A percentile compares a stretch with the other conserved stretches of the same genome.
Evolutionary conservation across 2,113 vertebrate genomes (phyloP).

Genomic region (Sinocyclocheilus rhinocerous): DNA sequence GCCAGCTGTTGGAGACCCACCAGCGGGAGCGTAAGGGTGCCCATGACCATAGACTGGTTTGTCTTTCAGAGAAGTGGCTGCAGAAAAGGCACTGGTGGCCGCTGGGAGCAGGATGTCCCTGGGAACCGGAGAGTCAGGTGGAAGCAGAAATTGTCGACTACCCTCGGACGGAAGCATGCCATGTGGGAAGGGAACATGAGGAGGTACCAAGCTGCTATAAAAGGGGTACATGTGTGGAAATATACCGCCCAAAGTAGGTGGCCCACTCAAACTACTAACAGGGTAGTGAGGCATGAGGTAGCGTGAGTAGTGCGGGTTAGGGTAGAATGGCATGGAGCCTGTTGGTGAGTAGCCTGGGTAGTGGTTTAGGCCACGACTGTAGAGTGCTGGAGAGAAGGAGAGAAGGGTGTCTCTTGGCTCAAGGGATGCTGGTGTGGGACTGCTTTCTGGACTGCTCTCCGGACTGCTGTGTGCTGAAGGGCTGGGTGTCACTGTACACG

Average conservation of each 20-base stretch:
- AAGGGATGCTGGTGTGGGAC: constrained; percentile 78
- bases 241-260: constrained; percentile 75
- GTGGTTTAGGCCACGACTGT: constrained; percentile 79
- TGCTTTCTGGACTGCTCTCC: constrained; percentile 87
- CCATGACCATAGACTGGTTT: constrained; percentile 65
- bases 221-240: constrained; percentile 89
- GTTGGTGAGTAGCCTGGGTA: constrained; percentile 84
- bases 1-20: constrained; percentile 89
- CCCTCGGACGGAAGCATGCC: constrained; percentile 83
- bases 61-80: constrained; percentile 89
- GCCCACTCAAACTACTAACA: constrained; percentile 71
- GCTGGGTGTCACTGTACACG: constrained; percentile 87
- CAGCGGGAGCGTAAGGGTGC: constrained; percentile 76
- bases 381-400: constrained; percentile 80
- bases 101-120: constrained; percentile 87
- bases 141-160: constrained; percentile 79
- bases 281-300: constrained; percentile 86
- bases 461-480: constrained; percentile 91
- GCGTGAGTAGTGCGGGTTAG: constrained; percentile 80
- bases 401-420: constrained; percentile 77
- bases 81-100: constrained; percentile 92
- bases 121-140: constrained; percentile 74
- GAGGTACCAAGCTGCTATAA: constrained; percentile 82
- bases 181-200: constrained; percentile 79
- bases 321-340: constrained; percentile 81